Percentiles rank a stretch among this genome's conserved stretches.
These are phyloP conservation scores for Stegana nigrithorax DNA, from an alignment of 2,888 invertebrate species.

Conservation along the genomic window DNA sequence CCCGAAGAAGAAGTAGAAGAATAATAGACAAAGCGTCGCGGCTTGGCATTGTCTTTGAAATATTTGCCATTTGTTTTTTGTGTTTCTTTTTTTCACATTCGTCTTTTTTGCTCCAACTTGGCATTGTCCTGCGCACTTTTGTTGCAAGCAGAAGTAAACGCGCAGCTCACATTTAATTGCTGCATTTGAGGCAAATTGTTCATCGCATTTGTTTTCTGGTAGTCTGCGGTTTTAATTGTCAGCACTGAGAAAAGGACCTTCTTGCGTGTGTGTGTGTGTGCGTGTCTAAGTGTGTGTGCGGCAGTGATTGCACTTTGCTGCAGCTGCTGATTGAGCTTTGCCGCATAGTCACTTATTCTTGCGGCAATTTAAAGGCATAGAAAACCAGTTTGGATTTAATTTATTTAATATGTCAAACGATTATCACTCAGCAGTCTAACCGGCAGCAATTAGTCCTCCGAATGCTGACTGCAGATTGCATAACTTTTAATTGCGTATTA, in stretches of 20 bases:
- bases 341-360: no score
- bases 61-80: background rate
- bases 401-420: no score
- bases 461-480: no score
- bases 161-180: constrained; percentile 15
- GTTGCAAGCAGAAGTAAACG: constrained; percentile 6
- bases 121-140: constrained; percentile 8
- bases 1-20: background rate
- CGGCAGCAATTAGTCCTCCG: no score
- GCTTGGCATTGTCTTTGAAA: constrained; percentile 7
- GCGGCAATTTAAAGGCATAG: no score
- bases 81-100: background rate
- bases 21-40: background rate
- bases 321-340: no score
- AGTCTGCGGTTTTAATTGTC: background rate
- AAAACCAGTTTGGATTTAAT: no score
- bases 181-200: constrained; percentile 7
- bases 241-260: no score
- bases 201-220: background rate
- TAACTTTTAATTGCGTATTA: no score
- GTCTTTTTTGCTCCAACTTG: background rate
- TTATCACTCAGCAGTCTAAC: no score
- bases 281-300: background rate
- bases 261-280: background rate
- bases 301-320: no score